These are phyloP conservation scores for Drosophila nigromelanica DNA, from an alignment of 1,140 invertebrate genomes.

Conservation along the genomic window DNA sequence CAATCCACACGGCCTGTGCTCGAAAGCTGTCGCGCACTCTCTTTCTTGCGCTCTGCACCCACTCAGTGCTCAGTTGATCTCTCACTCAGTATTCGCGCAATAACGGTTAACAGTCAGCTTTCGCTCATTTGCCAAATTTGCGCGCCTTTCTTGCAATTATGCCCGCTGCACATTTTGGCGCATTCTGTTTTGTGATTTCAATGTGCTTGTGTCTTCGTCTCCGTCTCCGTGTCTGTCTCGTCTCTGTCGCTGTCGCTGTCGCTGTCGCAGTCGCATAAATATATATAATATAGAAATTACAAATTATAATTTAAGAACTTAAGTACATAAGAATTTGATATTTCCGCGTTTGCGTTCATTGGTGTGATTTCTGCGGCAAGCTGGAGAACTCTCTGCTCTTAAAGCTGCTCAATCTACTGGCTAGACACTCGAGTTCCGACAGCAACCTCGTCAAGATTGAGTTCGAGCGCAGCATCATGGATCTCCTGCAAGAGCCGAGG, in stretches of 20 bases:
- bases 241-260: constrained; percentile 18
- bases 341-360: constrained; percentile 2
- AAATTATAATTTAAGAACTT: not conserved
- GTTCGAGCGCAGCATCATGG: constrained; percentile 83
- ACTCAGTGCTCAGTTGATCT: not conserved
- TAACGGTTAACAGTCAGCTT: constrained; percentile 46
- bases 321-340: constrained; percentile 6
- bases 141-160: constrained; percentile 41
- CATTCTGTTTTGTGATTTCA: constrained; percentile 68
- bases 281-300: constrained; percentile 1
- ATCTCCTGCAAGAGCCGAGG: constrained; percentile 79
- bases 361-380: constrained; percentile 51
- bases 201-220: constrained; percentile 50
- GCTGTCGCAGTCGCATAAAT: constrained; percentile 29
- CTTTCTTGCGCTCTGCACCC: not conserved
- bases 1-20: not conserved
- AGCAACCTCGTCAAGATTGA: constrained; percentile 77
- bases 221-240: constrained; percentile 16
- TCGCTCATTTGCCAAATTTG: constrained; percentile 6
- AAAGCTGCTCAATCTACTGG: constrained; percentile 71
- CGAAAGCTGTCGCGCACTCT: not conserved
- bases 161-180: constrained; percentile 69
- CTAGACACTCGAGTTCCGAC: constrained; percentile 60
- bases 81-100: constrained; percentile 21
- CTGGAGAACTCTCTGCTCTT: constrained; percentile 79